These are phyloP conservation scores for Trachurus trachurus DNA, from an alignment of 2,797 vertebrate species.

Conservation along the genomic window DNA sequence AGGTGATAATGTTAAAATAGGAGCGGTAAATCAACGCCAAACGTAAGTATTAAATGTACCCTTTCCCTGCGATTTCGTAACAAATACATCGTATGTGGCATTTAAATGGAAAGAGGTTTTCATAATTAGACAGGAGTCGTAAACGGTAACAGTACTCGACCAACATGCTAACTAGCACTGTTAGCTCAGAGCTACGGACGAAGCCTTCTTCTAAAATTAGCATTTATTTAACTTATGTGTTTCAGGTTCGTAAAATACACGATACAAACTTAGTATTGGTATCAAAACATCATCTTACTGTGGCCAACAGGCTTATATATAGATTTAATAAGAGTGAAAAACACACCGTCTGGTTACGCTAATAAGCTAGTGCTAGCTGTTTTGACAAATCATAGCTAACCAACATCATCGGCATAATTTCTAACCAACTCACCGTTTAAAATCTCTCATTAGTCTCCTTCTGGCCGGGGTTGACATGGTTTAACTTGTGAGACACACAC, in stretches of 20 bases:
- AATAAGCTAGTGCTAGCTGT: constrained; percentile 68
- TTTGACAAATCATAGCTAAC: constrained; percentile 61
- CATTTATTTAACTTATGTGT: background rate
- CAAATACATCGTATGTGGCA: background rate
- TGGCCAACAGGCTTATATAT: accelerated
- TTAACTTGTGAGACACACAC: constrained; percentile 28
- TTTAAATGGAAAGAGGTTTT: constrained; percentile 18
- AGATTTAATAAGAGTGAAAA: background rate
- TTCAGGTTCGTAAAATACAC: background rate
- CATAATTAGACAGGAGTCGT: background rate
- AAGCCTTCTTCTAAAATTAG: background rate
- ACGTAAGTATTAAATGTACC: background rate
- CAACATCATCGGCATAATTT: constrained; percentile 41
- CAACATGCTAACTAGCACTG: constrained; percentile 34
- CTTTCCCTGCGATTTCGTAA: too few relatives aligned
- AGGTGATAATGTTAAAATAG: background rate
- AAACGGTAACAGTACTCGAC: constrained; percentile 5
- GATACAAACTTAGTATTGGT: accelerated
- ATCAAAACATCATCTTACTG: accelerated
- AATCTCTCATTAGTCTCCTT: constrained; percentile 97
- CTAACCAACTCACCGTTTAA: constrained; percentile 91
- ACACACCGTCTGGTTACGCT: background rate
- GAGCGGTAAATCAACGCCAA: background rate
- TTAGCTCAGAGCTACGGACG: constrained; percentile 18
- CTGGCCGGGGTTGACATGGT: constrained; percentile 96